Conservation (phyloP, 1,140 invertebrate genomes). For the Elysia chlorotica region DNA sequence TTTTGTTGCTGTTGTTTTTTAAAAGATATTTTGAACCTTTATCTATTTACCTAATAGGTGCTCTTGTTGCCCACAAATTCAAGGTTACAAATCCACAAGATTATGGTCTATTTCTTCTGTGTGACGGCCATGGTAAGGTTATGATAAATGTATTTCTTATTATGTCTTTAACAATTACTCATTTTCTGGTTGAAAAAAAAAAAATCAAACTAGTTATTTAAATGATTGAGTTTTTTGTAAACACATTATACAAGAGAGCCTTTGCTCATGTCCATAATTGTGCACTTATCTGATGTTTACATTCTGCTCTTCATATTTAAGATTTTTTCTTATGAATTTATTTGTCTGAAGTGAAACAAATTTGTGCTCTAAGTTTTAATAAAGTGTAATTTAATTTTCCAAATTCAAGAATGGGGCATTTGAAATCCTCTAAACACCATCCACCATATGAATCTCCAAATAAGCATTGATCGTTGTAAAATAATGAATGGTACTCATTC, state of each 20-base stretch:
- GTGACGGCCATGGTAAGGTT: slow-evolving; percentile 86
- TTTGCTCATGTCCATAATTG: too few species aligned
- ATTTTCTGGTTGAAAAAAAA: too few species aligned
- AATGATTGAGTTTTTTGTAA: too few species aligned
- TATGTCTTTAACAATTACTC: too few species aligned
- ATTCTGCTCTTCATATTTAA: too few species aligned
- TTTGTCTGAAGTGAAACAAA: too few species aligned
- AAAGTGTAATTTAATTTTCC: neutral
- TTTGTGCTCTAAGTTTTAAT: too few species aligned
- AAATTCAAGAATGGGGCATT: neutral
- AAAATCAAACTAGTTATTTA: too few species aligned
- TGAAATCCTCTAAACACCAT: neutral
- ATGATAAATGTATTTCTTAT: too few species aligned
- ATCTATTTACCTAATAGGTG: slow-evolving; percentile 55
- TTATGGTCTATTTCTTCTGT: slow-evolving; percentile 89
- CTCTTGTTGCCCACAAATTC: slow-evolving; percentile 90
- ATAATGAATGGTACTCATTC: neutral
- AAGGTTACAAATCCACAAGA: slow-evolving; percentile 94
- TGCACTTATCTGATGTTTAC: too few species aligned
- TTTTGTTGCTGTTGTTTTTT: neutral
- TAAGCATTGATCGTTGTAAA: neutral
- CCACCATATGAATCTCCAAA: neutral
- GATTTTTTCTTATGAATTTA: too few species aligned
- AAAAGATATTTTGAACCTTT: neutral
- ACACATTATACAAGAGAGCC: too few species aligned